Base-by-base conservation (phyloP, 2,888 invertebrate species). In the Resseliella maxima region DNA sequence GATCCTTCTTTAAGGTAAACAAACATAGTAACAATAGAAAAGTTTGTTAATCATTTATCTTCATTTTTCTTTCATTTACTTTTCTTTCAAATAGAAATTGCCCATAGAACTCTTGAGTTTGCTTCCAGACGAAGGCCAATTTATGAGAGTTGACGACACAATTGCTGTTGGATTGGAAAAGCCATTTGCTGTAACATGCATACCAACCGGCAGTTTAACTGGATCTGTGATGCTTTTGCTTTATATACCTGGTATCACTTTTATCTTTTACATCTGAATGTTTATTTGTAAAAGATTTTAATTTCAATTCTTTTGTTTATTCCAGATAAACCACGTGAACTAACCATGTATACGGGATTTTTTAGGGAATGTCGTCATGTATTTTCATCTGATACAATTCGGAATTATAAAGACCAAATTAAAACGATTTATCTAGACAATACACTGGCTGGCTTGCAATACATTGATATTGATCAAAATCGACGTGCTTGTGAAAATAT, bases 151-250 rank as follows among this genome's bases (percentile, higher is more conserved):
- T 5, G 31, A 72, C 8, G 2, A n/a, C 0, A 31, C 27, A 1
- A 72, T 15, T 31, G n/a, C 31, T 18, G 18, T 31, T 35, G 72
- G 35, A 15, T 15, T 72, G n/a, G 15, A 72, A 1, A 72, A 3
- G 10, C 15, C 18, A 31, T 72, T 72, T 31, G 31, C 31, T 1
- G n/a, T 72, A 15, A 15, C 72, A 10, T 31, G 72, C 15, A 1
- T 72, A 0, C 72, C 31, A 5, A 72, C 72, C 2, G 72, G 31
- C 15, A 72, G 31, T 31, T 10, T 31, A 2, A 1, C 15, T 15
- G 72, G 15, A 1, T 72, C 72, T 15, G 72, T 72, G 27, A 72
- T 72, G 72, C 31, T 72, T 72, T 72, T 72, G 31, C 3, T 72
- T 1, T 2, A 12, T 21, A 21, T n/a, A 35, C 0, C 1, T 15